A percentile compares a stretch with the other conserved stretches of the same genome.
These are phyloP conservation scores for Lipophrys pholis DNA, from an alignment of 2,113 vertebrate species.

Conservation along the genomic window DNA sequence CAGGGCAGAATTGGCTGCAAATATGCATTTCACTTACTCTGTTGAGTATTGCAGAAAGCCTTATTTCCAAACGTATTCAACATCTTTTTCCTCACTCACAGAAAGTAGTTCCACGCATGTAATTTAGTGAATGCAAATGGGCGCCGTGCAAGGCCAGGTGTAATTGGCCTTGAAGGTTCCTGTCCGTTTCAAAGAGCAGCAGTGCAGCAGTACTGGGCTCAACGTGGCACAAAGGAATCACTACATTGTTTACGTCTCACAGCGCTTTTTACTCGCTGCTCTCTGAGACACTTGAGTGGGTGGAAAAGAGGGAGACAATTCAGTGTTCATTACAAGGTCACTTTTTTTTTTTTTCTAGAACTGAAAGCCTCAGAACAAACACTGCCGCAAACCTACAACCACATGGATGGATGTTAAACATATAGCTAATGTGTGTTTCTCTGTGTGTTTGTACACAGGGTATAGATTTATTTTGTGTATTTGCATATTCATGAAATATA, in stretches of 20 bases:
- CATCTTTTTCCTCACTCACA: conserved; percentile 5
- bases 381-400: too few relatives aligned
- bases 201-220: neutral
- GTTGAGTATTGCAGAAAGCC: neutral
- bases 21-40: conserved; percentile 15
- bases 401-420: too few relatives aligned
- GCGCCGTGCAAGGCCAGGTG: neutral
- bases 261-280: too few relatives aligned
- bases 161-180: neutral
- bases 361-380: too few relatives aligned
- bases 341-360: too few relatives aligned
- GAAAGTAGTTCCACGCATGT: conserved; percentile 18
- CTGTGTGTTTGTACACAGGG: too few relatives aligned
- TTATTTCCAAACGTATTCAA: neutral
- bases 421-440: too few relatives aligned
- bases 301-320: too few relatives aligned
- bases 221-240: neutral
- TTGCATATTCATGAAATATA: too few relatives aligned
- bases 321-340: too few relatives aligned
- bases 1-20: neutral
- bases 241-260: neutral
- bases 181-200: neutral
- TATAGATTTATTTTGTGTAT: too few relatives aligned
- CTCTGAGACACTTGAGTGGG: too few relatives aligned
- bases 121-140: conserved; percentile 11